Percentiles rank a stretch among this genome's conserved stretches.
Conservation (phyloP, 2,888 invertebrate species). For the Luperina nickerlii region DNA sequence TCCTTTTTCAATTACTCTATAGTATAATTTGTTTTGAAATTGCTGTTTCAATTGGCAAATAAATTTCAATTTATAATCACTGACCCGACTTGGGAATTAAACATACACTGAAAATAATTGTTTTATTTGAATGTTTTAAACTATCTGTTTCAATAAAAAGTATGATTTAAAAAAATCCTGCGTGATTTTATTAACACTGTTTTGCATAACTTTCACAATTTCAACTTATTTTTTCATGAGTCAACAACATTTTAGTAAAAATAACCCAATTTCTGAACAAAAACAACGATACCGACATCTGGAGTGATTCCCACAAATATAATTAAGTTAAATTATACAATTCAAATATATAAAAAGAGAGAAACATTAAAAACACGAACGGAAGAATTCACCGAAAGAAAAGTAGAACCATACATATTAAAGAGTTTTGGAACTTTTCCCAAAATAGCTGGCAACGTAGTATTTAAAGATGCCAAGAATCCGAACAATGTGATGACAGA, state of each 20-base stretch:
- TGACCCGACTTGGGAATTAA: background rate
- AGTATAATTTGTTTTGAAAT: background rate
- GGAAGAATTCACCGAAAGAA: constrained; percentile 3
- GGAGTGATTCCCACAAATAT: background rate
- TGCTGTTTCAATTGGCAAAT: background rate
- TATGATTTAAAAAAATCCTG: background rate
- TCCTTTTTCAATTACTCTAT: background rate
- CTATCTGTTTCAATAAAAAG: background rate
- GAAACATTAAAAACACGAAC: constrained; percentile 7
- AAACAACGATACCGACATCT: background rate
- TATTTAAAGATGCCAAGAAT: constrained; percentile 77
- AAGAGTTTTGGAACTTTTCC: constrained; percentile 71
- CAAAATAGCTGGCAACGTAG: constrained; percentile 61
- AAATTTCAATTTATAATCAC: background rate
- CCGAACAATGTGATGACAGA: constrained; percentile 74
- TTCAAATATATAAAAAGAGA: background rate
- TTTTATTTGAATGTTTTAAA: background rate
- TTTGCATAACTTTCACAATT: background rate
- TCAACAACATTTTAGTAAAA: background rate
- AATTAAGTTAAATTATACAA: background rate
- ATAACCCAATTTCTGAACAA: background rate
- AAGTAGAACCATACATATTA: constrained; percentile 37
- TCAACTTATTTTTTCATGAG: background rate
- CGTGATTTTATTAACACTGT: background rate
- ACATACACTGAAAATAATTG: background rate